Evolutionary conservation across 2,113 vertebrate species (phyloP).

Genomic region (Hyaena hyaena): DNA sequence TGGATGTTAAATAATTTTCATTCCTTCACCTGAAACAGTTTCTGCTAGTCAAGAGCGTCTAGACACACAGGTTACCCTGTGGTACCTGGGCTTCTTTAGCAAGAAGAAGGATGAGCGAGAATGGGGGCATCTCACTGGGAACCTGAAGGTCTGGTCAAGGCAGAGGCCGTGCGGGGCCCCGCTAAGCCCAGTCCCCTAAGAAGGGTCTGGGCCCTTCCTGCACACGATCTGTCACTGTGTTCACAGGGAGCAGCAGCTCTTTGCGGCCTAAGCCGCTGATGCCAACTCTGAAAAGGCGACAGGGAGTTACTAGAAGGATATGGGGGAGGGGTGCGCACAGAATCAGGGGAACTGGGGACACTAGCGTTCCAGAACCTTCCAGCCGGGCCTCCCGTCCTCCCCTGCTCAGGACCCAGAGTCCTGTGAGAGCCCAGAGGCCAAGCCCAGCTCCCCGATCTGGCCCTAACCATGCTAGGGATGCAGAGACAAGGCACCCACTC

Average conservation of each 20-base stretch:
- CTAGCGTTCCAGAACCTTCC: background rate
- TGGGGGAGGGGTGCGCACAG: background rate
- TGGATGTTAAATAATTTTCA: background rate
- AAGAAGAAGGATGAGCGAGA: fast-evolving
- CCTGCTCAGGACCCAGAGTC: background rate
- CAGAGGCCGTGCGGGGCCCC: background rate
- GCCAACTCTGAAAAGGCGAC: background rate
- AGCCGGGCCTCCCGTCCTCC: background rate
- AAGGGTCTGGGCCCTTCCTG: background rate
- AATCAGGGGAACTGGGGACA: background rate
- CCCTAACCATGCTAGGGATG: background rate
- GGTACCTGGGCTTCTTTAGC: background rate
- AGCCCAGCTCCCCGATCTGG: background rate
- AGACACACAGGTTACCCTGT: background rate
- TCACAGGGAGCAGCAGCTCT: background rate
- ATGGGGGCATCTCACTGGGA: background rate
- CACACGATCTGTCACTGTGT: fast-evolving
- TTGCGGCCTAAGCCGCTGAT: background rate
- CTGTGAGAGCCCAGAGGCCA: background rate
- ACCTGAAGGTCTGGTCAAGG: background rate
- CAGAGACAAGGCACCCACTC: background rate
- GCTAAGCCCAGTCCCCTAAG: background rate
- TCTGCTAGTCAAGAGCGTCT: background rate
- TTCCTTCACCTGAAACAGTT: background rate
- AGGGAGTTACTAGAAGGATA: background rate